These are phyloP conservation scores for Zophobas morio DNA, from an alignment of 1,140 invertebrate genomes.

Conservation along the genomic window DNA sequence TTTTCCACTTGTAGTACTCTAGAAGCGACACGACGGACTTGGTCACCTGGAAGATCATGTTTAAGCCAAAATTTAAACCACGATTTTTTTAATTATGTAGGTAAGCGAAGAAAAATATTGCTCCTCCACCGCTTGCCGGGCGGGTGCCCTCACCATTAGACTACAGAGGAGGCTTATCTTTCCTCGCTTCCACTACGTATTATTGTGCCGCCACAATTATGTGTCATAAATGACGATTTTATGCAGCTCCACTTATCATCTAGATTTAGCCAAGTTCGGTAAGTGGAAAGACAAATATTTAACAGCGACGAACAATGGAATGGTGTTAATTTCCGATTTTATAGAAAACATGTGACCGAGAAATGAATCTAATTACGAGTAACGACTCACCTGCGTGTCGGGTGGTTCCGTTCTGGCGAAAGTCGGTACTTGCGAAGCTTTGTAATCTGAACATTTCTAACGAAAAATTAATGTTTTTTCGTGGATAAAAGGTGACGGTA, in stretches of 20 bases:
- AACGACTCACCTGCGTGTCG: constrained; percentile 83
- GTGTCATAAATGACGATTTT: background rate
- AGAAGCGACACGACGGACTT: constrained; percentile 94
- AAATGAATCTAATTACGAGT: constrained; percentile 19
- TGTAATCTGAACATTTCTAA: constrained; percentile 94
- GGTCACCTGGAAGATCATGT: constrained; percentile 78
- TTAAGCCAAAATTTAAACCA: background rate
- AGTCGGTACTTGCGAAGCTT: constrained; percentile 88
- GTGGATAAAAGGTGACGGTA: background rate
- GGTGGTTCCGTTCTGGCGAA: constrained; percentile 96
- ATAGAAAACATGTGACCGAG: constrained; percentile 11
- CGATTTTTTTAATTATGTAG: no score
- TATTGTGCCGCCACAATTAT: no score
- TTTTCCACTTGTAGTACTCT: constrained; percentile 92
- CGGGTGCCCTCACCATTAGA: no score
- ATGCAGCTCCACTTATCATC: background rate
- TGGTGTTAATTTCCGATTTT: constrained; percentile 27
- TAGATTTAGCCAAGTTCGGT: constrained; percentile 9
- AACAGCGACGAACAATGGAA: background rate
- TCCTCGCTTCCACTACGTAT: no score
- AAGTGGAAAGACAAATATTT: constrained; percentile 33
- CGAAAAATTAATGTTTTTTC: constrained; percentile 63
- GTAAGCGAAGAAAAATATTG: no score
- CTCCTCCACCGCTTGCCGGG: no score
- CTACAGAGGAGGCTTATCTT: no score